Conservation (phyloP, 2,797 vertebrate genomes). For the Molossus alvarezi region DNA sequence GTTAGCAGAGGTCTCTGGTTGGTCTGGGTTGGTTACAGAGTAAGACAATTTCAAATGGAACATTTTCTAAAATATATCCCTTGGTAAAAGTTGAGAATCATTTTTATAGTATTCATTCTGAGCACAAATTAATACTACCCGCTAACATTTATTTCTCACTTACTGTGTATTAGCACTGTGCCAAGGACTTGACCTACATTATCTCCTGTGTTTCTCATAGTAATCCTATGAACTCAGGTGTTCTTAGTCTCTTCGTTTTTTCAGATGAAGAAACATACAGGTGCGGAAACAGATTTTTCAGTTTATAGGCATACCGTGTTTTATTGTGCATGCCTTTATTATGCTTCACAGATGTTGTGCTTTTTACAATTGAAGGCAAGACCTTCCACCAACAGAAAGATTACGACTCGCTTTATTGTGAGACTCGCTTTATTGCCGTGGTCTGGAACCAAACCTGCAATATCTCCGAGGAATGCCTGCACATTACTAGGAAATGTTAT, state of each 20-base stretch:
- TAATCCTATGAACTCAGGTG: not conserved
- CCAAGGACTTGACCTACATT: not conserved
- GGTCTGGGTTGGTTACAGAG: not conserved
- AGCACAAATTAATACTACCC: slow-evolving; percentile 49
- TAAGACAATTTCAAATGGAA: slow-evolving; percentile 37
- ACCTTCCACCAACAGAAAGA: not conserved
- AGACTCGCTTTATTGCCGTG: not conserved
- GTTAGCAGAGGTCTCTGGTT: not conserved
- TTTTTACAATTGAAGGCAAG: not conserved
- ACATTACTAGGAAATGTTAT: not conserved
- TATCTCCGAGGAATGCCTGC: not conserved
- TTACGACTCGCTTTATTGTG: not conserved
- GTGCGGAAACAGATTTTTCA: slow-evolving; percentile 2
- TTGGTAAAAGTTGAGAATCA: slow-evolving; percentile 1
- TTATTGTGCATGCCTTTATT: not conserved
- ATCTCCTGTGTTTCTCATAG: not conserved
- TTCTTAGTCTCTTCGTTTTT: slow-evolving; percentile 42
- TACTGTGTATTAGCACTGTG: not conserved
- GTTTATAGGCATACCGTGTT: not conserved
- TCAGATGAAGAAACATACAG: slow-evolving; percentile 47
- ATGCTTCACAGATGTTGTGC: not conserved
- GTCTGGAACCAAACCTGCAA: not conserved
- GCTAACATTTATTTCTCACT: slow-evolving; percentile 50
- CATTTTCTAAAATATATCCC: slow-evolving; percentile 16
- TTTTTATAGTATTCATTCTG: slow-evolving; percentile 57